Conservation (phyloP, 2,113 vertebrate species). For the Daphoenositta chrysoptera region DNA sequence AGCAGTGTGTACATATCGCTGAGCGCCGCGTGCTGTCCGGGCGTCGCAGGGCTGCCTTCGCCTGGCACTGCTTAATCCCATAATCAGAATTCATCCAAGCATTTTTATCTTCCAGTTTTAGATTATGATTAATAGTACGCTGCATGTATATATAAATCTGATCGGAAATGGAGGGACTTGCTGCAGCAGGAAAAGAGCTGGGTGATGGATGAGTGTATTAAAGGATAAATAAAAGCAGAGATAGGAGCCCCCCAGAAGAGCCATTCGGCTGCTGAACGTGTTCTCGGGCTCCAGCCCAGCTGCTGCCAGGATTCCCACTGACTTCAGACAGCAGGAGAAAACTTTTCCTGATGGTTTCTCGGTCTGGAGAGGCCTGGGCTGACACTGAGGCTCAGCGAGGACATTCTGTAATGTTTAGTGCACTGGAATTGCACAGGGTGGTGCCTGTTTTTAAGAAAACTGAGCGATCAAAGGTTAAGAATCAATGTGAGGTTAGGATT, state of each 20-base stretch:
- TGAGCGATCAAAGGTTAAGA: rapidly evolving
- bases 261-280: rapidly evolving
- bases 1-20: not conserved
- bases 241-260: not conserved
- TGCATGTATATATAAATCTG: not conserved
- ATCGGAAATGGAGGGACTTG: not conserved
- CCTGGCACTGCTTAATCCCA: not conserved
- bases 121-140: not conserved
- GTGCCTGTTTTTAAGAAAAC: not conserved
- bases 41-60: not conserved
- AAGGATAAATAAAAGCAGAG: not conserved
- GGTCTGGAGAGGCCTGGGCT: not conserved
- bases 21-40: not conserved
- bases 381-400: rapidly evolving
- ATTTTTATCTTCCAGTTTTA: conserved; percentile 6
- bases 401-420: rapidly evolving
- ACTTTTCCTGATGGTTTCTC: not conserved
- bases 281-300: not conserved
- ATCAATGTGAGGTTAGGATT: rapidly evolving
- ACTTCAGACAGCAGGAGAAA: not conserved
- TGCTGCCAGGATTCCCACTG: not conserved
- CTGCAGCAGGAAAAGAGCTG: not conserved
- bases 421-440: rapidly evolving
- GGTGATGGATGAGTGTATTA: not conserved
- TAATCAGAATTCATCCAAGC: conserved; percentile 32